phyloP scores from a whole-genome alignment of 2,888 invertebrate species.

The Panzeria rudis region DNA sequence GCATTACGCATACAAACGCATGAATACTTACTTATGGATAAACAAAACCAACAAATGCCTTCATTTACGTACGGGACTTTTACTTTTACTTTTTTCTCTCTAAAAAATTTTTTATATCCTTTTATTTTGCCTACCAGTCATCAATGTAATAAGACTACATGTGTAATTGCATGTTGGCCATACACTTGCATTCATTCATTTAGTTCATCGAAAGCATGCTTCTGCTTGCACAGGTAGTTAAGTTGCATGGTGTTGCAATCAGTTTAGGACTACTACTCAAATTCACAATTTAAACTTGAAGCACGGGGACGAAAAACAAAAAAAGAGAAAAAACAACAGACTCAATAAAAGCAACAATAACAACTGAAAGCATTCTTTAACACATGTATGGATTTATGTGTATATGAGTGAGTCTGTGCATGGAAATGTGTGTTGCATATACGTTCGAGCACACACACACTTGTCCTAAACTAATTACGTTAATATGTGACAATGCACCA shows the following conservation, averaged over 20 bases:
- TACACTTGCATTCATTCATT: conserved; percentile 51
- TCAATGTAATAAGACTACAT: conserved; percentile 45
- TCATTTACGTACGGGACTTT: conserved; percentile 11
- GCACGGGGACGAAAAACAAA: neutral
- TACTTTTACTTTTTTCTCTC: neutral
- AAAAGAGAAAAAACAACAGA: neutral
- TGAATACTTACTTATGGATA: neutral
- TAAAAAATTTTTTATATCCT: neutral
- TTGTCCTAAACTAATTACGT: conserved; percentile 73
- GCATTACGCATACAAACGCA: conserved; percentile 49
- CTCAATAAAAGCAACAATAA: conserved; percentile 49
- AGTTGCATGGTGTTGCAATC: conserved; percentile 60
- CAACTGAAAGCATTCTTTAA: conserved; percentile 12
- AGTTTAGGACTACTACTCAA: conserved; percentile 61
- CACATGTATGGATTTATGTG: neutral
- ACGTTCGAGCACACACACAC: conserved; percentile 35
- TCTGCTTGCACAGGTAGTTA: conserved; percentile 59
- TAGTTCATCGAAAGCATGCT: conserved; percentile 36
- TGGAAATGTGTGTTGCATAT: neutral
- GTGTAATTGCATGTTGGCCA: conserved; percentile 26
- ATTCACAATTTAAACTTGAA: conserved; percentile 64
- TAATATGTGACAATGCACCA: conserved; percentile 73
- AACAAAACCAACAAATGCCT: conserved; percentile 14
- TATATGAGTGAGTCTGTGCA: neutral
- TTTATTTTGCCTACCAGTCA: conserved; percentile 29